Base-by-base conservation (phyloP, 2,888 invertebrate genomes). In the Chaetogeoica ovagalla region DNA sequence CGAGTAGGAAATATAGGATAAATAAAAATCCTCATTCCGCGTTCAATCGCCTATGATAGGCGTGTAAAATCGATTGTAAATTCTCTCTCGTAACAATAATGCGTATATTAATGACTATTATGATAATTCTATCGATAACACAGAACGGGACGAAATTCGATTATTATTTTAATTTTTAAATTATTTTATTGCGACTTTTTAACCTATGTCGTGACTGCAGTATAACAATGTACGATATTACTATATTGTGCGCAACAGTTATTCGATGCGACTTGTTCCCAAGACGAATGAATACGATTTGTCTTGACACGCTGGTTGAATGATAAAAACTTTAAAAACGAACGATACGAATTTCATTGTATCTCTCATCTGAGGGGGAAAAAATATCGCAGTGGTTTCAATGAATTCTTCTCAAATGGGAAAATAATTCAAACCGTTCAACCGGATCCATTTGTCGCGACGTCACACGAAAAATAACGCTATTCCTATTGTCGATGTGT, bases 201-300 rank as follows among this genome's bases (percentile, higher is more conserved):
- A 30, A 30, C 30, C 30, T 4, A 4, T 30, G 4, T n/a, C n/a
- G n/a, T 30, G 4, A 30, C 30, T 30, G 30, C 30, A 30, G 30
- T 30, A 30, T 30, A 30, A n/a, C n/a, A n/a, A 30, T 30, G 30
- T 30, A 30, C 30, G 30, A 30, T 1, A n/a, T n/a, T n/a, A n/a
- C n/a, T 65, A 66, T 15, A 57, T 57, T 57, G 15, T 0, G 19
- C 4, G 6, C 43, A 9, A 5, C 2, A 43, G 43, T 43, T 69
- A 11, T 19, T 72, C 19, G 3, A 72, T n/a, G n/a, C n/a, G 30
- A 60, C 23, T 6, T 17, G 48, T 19, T 48, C 17, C 19, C 11
- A n/a, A 62, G 43, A 19, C 23, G 48, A 72, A 72, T 48, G n/a
- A 60, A 62, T 72, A 48, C 23, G 30, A 60, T 72, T 71, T 71